Percentiles rank a stretch among this genome's conserved stretches.
phyloP scores from a whole-genome alignment of 2,113 vertebrate genomes.

The Notarius quadriscutis region DNA sequence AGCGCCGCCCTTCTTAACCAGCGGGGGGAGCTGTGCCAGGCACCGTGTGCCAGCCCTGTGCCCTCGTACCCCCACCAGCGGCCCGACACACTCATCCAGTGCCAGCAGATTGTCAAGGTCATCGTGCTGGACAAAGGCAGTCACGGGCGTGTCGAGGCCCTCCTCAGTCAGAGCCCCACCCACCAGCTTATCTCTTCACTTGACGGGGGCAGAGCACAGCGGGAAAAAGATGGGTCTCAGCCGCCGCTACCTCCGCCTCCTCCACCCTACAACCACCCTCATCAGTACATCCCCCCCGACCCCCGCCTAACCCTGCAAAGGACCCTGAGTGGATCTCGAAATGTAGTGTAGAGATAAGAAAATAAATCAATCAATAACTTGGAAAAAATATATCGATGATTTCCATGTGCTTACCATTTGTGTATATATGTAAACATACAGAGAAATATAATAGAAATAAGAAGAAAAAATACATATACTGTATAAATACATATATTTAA shows the following conservation, averaged over 20 bases:
- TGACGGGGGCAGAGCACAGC: constrained; percentile 69
- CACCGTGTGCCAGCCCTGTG: constrained; percentile 69
- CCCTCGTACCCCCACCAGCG: constrained; percentile 75
- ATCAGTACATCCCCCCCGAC: constrained; percentile 90
- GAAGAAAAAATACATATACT: constrained; percentile 21
- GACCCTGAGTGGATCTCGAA: constrained; percentile 89
- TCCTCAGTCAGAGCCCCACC: constrained; percentile 88
- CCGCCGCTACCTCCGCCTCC: constrained; percentile 91
- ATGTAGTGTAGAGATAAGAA: constrained; percentile 81
- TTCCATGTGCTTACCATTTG: constrained; percentile 44
- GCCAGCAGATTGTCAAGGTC: constrained; percentile 98
- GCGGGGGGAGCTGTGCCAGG: constrained; percentile 70
- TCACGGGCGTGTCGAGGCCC: constrained; percentile 86
- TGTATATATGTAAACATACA: constrained; percentile 74
- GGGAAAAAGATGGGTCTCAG: constrained; percentile 79
- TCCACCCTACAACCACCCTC: constrained; percentile 93
- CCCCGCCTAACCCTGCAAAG: constrained; percentile 86
- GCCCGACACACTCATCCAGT: constrained; percentile 93
- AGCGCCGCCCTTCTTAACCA: constrained; percentile 85
- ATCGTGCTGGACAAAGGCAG: constrained; percentile 94
- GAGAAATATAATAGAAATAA: constrained; percentile 65
- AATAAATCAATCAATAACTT: neutral
- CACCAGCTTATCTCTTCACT: constrained; percentile 80
- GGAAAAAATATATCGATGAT: constrained; percentile 1
- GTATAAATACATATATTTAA: constrained; percentile 74